phyloP scores from a whole-genome alignment of 2,113 vertebrate genomes.

The Nycticryphes semicollaris region DNA sequence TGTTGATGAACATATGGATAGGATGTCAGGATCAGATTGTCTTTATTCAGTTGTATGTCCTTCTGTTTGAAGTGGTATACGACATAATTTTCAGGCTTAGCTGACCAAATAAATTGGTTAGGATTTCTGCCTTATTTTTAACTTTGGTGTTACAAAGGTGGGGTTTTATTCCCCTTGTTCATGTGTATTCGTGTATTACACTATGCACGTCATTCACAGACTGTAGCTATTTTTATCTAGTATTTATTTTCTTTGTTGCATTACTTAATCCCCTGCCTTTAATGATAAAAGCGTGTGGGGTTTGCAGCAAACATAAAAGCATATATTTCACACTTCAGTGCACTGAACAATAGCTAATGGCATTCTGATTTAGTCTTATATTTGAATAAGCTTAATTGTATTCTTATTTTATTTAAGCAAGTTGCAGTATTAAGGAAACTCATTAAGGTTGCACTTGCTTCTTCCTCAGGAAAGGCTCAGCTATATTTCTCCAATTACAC shows the following conservation, averaged over 20 bases:
- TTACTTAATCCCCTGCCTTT: background rate
- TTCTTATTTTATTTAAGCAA: slow-evolving; percentile 64
- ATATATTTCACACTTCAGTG: slow-evolving; percentile 30
- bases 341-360: slow-evolving; percentile 43
- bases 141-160: background rate
- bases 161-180: background rate
- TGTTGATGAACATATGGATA: background rate
- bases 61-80: background rate
- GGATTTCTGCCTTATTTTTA: background rate
- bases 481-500: slow-evolving; percentile 51
- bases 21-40: background rate
- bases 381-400: slow-evolving; percentile 60
- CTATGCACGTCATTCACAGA: slow-evolving; percentile 11
- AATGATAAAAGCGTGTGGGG: slow-evolving; percentile 1
- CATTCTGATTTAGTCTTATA: slow-evolving; percentile 53
- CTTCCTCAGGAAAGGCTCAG: slow-evolving; percentile 53
- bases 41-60: background rate
- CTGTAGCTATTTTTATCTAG: slow-evolving; percentile 43
- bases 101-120: background rate
- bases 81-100: background rate
- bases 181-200: background rate
- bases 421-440: slow-evolving; percentile 46
- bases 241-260: slow-evolving; percentile 10
- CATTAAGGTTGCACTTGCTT: slow-evolving; percentile 50
- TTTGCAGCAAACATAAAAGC: slow-evolving; percentile 35